Base-by-base conservation (phyloP, 2,888 invertebrate species). In the Pemphredon lugubris region DNA sequence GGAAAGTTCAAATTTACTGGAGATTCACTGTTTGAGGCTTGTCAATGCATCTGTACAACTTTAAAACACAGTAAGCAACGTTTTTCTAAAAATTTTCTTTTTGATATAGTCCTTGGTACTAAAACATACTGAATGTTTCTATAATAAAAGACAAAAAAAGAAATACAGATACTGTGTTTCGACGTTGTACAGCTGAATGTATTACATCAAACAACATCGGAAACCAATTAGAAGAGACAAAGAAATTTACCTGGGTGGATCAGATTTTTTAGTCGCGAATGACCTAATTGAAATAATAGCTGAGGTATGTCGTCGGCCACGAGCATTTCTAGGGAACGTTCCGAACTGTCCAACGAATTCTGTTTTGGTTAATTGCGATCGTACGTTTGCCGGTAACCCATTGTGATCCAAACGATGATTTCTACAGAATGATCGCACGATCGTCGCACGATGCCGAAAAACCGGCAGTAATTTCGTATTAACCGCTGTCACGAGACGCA, bases 381-480 rank as follows among this genome's bases (percentile, higher is more conserved):
- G 73, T 14, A 60, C 34, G 2, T 21, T 37, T 32, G 47, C 59
- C 71, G 84, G 75, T 44, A 74, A 73, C 9, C 44, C 26, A 6
- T 53, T 42, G 2, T 20, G 16, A 45, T 70, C 58, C 9, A 64
- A 44, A n/a, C 50, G 26, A 37, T 70, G 77, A 66, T 61, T 79
- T 68, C 67, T 81, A 39, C 57, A 81, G 16, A 83, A 81, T 1
- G 73, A 71, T 42, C 85, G 79, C 47, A 48, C 57, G 13, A 79
- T 42, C 23, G 74, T 78, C 32, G 74, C 57, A 45, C 86, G 82
- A 20, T 85, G 82, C 5, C 86, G 83, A 44, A 87, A 74, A 6
- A 84, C 55, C 14, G 86, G 84, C 60, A 86, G 53, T 7, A 87
- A 66, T 70, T 80, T 87, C 14, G 65, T 57, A 48, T 81, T 83